Evolutionary conservation across 30 jellyfish, hydroid and myxozoan genomes (phyloP), one percentile per base, ranked within the genome.

Genomic region (Aurelia coerulea): DNA sequence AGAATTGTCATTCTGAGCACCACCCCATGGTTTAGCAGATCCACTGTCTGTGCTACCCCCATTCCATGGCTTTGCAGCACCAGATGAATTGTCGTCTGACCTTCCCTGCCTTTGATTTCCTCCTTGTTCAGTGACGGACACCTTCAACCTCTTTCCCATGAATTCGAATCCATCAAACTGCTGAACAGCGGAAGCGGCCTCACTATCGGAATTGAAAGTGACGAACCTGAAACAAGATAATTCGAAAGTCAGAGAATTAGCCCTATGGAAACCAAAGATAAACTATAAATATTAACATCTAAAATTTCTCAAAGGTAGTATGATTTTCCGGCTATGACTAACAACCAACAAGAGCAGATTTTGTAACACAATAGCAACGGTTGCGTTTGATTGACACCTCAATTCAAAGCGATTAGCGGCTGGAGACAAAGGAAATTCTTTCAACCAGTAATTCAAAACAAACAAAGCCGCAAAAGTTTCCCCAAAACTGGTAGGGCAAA

Each of bases 171-270:
- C 93, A 80, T 87, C 78, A 32, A 86, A 81, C 39, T 80, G 42
- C 18, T 80, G 82, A 17, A 77, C 98, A 12, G 98, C 98, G 8
- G 66, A 15, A 4, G 80, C 83, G 7, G 92, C 97, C 54, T 92
- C 98, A 23, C 56, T 50, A 12, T 92, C 85, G 4, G 69, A 76
- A 62, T 65, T 74, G 70, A 16, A 92, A 5, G 92, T 89, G 14
- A 86, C 85, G 62, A 92, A 92, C 65, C 98, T 92, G 62, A 41
- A 73, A 33, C 10, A 37, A 53, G 74, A 34, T 68, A 42, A 29
- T 18, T 32, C 14, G 31, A 10, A 2, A 31, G 8, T 17, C 35
- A 10, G 35, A 62, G 0, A 29, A 62, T 62, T 7, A 17, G 35
- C 11, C 12, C 19, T 4, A 0, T 14, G 10, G 4, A 14, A 4